Base-by-base conservation (phyloP, 2,113 vertebrate genomes). In the Sinocyclocheilus anophthalmus region DNA sequence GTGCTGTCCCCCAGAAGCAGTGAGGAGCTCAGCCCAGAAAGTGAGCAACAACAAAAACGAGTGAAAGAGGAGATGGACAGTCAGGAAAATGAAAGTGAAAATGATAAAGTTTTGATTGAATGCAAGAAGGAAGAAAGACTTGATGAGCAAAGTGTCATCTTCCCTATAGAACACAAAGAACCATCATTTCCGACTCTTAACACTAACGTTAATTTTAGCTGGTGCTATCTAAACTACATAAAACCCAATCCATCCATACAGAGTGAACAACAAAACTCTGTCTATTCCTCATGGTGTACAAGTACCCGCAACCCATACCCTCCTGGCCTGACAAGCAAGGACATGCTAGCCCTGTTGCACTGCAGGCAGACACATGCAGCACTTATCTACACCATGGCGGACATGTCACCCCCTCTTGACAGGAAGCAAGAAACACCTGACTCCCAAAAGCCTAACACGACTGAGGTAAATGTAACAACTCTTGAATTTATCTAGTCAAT, bases 201-300 rank as follows among this genome's bases (percentile, higher is more conserved):
- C 92, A 97, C 97, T 90, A 95, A 96, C 94, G 97, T 97, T 92
- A 96, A 96, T 94, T 96, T 96, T 92, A 99, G 97, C 95, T 99
- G 98, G 98, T 99, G 97, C 95, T 99, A 98, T 95, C 94, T 99
- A 90, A 98, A 98, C 94, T 97, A 98, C 94, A 93, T 96, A 86
- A 98, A 98, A 94, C 97, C 97, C 93, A 98, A 97, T 94, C 97
- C 96, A 55, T 95, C 93, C 83, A 91, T 95, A 92, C 95, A 97
- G 90, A 95, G 92, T 20, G 95, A 97, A 85, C 94, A 94, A 85
- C 94, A 94, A 90, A 95, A 96, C 88, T 98, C 97, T 14, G 97
- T 98, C 86, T 98, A 98, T 84, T 96, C 97, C 89, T 95, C 97
- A 87, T 98, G 97, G 97, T 97, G 95, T 89, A 94, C 97, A 76